These are phyloP conservation scores for Camptogramma bilineatum DNA, from an alignment of 2,888 invertebrate genomes.

Conservation along the genomic window DNA sequence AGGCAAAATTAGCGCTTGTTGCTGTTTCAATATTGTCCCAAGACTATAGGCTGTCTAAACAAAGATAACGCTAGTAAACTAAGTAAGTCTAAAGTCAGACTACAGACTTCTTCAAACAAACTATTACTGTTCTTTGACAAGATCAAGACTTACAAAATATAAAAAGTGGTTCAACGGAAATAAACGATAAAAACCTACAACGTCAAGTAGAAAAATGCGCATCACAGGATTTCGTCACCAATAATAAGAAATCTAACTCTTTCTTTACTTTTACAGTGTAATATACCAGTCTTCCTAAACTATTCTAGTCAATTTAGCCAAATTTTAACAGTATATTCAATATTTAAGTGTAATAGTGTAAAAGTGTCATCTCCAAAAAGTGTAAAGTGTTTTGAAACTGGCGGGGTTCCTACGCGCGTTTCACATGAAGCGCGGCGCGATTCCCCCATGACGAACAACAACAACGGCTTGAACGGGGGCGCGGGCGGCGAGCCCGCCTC, in stretches of 20 bases:
- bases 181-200: not conserved
- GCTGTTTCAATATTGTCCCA: too few relatives aligned
- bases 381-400: slow-evolving; percentile 40
- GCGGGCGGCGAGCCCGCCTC: slow-evolving; percentile 86
- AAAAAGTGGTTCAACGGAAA: too few relatives aligned
- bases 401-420: slow-evolving; percentile 48
- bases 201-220: not conserved
- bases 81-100: too few relatives aligned
- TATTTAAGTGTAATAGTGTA: slow-evolving; percentile 12
- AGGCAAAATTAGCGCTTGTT: too few relatives aligned
- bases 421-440: slow-evolving; percentile 62
- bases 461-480: slow-evolving; percentile 86
- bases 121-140: too few relatives aligned
- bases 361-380: slow-evolving; percentile 20
- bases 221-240: slow-evolving; percentile 19
- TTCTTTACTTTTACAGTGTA: slow-evolving; percentile 27
- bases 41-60: too few relatives aligned
- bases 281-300: slow-evolving; percentile 50
- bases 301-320: slow-evolving; percentile 53
- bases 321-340: slow-evolving; percentile 34
- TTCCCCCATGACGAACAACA: slow-evolving; percentile 87
- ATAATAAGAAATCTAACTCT: not conserved
- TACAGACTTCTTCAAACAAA: too few relatives aligned
- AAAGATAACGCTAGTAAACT: too few relatives aligned
- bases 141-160: too few relatives aligned